Evolutionary conservation across 2,888 invertebrate genomes (phyloP).

Genomic region (Nycteola revayana): DNA sequence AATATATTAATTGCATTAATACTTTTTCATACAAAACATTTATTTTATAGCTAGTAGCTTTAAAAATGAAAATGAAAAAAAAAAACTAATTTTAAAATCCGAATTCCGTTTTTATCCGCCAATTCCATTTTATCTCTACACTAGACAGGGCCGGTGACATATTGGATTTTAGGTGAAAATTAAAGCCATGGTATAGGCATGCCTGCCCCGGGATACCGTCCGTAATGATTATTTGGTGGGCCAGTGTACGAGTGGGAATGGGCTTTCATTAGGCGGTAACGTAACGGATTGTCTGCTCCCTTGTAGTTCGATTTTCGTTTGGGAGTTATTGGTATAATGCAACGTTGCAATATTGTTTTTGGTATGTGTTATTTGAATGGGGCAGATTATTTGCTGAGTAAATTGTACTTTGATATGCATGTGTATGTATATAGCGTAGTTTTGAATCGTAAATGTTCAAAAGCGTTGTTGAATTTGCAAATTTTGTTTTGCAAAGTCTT

Average conservation of each 20-base stretch:
- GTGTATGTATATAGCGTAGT: too few species aligned
- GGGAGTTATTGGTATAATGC: slow-evolving; percentile 2
- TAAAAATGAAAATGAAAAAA: too few species aligned
- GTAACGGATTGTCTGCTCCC: neutral
- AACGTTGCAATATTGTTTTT: neutral
- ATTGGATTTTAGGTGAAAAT: slow-evolving; percentile 40
- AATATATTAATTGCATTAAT: too few species aligned
- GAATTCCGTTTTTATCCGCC: neutral
- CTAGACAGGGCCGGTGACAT: slow-evolving; percentile 30
- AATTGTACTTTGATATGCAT: too few species aligned
- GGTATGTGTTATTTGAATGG: too few species aligned
- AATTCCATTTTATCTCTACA: slow-evolving; percentile 13
- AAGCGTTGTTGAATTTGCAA: too few species aligned
- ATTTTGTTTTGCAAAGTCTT: too few species aligned
- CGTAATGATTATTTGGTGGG: slow-evolving; percentile 19
- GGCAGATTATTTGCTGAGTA: too few species aligned
- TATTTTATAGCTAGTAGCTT: too few species aligned
- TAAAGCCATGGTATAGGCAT: slow-evolving; percentile 23
- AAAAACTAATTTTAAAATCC: slow-evolving; percentile 1
- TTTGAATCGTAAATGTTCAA: too few species aligned
- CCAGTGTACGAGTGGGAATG: slow-evolving; percentile 5
- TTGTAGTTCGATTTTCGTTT: slow-evolving; percentile 1
- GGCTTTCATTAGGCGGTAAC: slow-evolving; percentile 9
- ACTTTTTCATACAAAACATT: too few species aligned
- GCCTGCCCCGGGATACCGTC: slow-evolving; percentile 13